Evolutionary conservation across 1,140 invertebrate genomes (phyloP).

Genomic region (Hetaerina americana): DNA sequence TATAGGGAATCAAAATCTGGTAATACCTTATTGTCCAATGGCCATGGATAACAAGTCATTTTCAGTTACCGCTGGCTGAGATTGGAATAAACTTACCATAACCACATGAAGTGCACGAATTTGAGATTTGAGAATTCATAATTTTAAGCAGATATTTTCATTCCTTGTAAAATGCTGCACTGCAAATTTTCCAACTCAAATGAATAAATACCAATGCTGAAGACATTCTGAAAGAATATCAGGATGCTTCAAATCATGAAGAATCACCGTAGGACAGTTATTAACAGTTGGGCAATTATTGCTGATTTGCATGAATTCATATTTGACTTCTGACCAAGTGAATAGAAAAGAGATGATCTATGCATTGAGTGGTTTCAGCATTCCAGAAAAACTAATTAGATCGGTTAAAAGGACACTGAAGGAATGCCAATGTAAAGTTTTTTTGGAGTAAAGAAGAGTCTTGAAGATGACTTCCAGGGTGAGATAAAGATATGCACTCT

Average conservation of each 20-base stretch:
- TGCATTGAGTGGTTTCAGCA: neutral
- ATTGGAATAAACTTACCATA: too few relatives aligned
- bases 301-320: neutral
- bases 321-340: neutral
- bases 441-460: neutral
- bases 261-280: neutral
- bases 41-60: too few relatives aligned
- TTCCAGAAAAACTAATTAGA: neutral
- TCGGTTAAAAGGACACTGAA: neutral
- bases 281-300: neutral
- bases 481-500: neutral
- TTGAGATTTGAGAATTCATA: too few relatives aligned
- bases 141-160: too few relatives aligned
- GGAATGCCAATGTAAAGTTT: neutral
- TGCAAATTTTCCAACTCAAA: too few relatives aligned
- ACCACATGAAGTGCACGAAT: too few relatives aligned
- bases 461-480: neutral
- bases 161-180: too few relatives aligned
- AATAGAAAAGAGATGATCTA: neutral
- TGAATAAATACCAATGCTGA: neutral
- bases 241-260: neutral
- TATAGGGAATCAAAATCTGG: too few relatives aligned
- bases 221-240: neutral
- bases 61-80: too few relatives aligned
- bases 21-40: too few relatives aligned